Percentiles rank a stretch among this genome's conserved stretches.
Evolutionary conservation across 1,140 invertebrate genomes (phyloP).

Genomic region (Platyura marginata): DNA sequence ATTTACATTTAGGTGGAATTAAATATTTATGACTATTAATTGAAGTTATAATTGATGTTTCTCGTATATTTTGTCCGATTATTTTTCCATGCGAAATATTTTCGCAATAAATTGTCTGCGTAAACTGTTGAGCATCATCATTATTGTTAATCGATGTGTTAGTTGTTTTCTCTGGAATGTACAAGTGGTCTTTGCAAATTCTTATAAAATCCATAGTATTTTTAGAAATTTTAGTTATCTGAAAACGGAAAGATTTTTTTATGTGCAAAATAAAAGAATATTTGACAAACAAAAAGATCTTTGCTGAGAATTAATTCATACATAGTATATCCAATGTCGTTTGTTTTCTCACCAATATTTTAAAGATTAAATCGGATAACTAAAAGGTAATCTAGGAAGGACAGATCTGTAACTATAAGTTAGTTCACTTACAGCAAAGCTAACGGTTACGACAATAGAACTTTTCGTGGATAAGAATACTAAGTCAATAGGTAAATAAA

Average conservation of each 20-base stretch:
- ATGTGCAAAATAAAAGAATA: too few relatives aligned
- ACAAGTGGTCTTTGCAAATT: not conserved
- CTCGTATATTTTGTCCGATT: not conserved
- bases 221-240: not conserved
- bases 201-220: not conserved
- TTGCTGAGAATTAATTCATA: too few relatives aligned
- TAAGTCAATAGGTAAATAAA: not conserved
- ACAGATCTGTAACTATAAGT: too few relatives aligned
- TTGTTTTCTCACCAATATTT: too few relatives aligned
- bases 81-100: not conserved
- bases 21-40: conserved; percentile 2
- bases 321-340: too few relatives aligned
- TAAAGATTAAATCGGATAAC: too few relatives aligned
- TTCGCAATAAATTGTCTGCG: not conserved
- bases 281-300: too few relatives aligned
- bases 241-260: not conserved
- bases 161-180: not conserved
- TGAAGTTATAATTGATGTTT: not conserved
- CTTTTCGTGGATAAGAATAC: too few relatives aligned
- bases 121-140: not conserved
- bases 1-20: conserved; percentile 12
- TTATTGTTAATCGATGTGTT: not conserved
- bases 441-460: too few relatives aligned
- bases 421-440: too few relatives aligned
- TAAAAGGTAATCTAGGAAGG: too few relatives aligned